These are phyloP conservation scores for Geotria australis DNA, from an alignment of 2,797 vertebrate genomes.

Conservation along the genomic window DNA sequence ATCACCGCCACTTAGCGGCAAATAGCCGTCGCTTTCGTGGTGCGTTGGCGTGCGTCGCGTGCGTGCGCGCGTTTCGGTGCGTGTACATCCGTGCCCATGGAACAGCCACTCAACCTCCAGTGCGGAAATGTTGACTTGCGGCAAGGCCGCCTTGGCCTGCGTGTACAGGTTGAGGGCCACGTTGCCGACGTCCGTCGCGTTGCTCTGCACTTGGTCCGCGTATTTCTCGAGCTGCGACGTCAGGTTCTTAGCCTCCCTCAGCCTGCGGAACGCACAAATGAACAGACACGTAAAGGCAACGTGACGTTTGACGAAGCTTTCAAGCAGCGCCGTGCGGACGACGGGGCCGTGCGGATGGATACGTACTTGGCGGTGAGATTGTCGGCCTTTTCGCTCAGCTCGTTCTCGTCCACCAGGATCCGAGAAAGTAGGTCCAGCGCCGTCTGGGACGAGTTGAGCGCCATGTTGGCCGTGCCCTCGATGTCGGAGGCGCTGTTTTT, in stretches of 20 bases:
- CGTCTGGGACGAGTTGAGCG: slow-evolving; percentile 59
- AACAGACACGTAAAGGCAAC: not conserved
- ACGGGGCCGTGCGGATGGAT: no score
- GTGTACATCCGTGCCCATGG: no score
- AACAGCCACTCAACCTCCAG: no score
- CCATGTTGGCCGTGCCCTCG: slow-evolving; percentile 49
- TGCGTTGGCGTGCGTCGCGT: no score
- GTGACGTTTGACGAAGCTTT: no score
- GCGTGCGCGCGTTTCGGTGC: no score
- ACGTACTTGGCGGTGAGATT: slow-evolving; percentile 71
- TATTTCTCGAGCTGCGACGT: slow-evolving; percentile 59
- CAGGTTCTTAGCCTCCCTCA: slow-evolving; percentile 52
- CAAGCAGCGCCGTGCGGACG: no score
- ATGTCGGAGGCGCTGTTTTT: slow-evolving; percentile 73
- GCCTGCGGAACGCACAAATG: slow-evolving; percentile 15
- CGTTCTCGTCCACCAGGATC: slow-evolving; percentile 41
- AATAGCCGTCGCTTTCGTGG: no score
- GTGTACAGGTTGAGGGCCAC: slow-evolving; percentile 15
- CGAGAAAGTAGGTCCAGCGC: slow-evolving; percentile 49
- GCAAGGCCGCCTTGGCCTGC: no score
- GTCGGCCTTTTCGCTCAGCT: slow-evolving; percentile 38
- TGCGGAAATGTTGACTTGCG: no score
- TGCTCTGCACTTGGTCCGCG: slow-evolving; percentile 35
- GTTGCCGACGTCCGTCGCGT: slow-evolving; percentile 50
- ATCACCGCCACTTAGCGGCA: no score